Evolutionary conservation across 2,888 invertebrate species (phyloP).

Genomic region (Latheticus oryzae): DNA sequence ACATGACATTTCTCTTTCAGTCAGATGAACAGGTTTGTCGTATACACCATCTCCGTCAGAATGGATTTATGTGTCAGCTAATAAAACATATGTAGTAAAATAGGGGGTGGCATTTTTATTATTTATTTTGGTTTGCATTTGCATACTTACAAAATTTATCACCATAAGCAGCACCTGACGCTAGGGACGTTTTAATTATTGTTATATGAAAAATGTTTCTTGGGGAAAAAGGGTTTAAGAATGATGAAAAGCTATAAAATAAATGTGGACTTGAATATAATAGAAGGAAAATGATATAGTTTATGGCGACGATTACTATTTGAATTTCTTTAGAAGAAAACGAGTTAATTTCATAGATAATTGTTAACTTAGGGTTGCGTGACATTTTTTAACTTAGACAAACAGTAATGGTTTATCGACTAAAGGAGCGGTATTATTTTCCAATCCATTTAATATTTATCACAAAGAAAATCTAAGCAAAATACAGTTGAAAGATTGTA

Average conservation of each 20-base stretch:
- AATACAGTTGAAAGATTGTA: too few species aligned
- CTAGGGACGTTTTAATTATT: slow-evolving; percentile 38
- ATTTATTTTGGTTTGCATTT: slow-evolving; percentile 35
- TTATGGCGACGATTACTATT: slow-evolving; percentile 6
- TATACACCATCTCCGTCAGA: slow-evolving; percentile 39
- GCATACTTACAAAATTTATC: slow-evolving; percentile 40
- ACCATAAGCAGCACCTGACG: slow-evolving; percentile 31
- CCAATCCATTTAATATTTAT: too few species aligned
- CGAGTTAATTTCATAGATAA: slow-evolving; percentile 2
- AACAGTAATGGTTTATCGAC: too few species aligned
- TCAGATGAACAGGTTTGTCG: slow-evolving; percentile 2
- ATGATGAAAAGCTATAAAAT: background rate
- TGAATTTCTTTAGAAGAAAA: slow-evolving; percentile 2
- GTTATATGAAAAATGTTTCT: slow-evolving; percentile 23
- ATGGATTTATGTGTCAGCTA: slow-evolving; percentile 48
- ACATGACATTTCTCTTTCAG: slow-evolving; percentile 23
- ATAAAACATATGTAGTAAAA: slow-evolving; percentile 49
- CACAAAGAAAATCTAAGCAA: too few species aligned
- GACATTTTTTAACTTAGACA: too few species aligned
- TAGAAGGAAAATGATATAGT: background rate
- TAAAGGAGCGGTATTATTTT: too few species aligned
- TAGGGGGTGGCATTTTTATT: too few species aligned
- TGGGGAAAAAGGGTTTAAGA: slow-evolving; percentile 24
- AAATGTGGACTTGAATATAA: slow-evolving; percentile 1
- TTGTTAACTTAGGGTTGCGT: slow-evolving; percentile 2